A percentile compares a stretch with the other conserved stretches of the same genome.
Evolutionary conservation across 2,797 vertebrate genomes (phyloP).

Genomic region (Muraenolepis orangiensis): DNA sequence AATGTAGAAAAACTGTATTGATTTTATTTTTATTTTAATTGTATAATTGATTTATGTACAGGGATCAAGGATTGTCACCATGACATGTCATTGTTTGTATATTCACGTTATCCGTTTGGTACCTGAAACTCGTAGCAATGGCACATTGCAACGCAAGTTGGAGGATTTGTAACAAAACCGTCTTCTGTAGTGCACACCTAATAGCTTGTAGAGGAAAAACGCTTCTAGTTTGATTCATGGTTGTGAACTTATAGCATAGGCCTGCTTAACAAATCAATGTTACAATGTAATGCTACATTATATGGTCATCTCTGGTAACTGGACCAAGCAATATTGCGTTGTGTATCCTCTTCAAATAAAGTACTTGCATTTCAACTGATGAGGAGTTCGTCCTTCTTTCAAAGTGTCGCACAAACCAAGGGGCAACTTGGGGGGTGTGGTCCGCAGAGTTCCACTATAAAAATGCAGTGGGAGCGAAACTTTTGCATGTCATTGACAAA

Average conservation of each 20-base stretch:
- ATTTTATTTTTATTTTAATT: too few relatives aligned
- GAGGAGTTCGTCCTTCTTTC: neutral
- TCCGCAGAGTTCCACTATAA: constrained; percentile 9
- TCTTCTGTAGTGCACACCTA: neutral
- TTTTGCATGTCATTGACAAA: constrained; percentile 29
- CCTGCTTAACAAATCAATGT: constrained; percentile 11
- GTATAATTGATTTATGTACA: neutral
- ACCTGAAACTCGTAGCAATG: neutral
- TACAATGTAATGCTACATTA: constrained; percentile 32
- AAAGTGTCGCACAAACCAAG: neutral
- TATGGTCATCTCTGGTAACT: neutral
- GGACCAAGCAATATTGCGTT: neutral
- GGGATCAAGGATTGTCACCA: neutral
- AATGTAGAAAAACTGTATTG: too few relatives aligned
- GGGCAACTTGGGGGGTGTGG: constrained; percentile 46
- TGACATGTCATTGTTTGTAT: neutral
- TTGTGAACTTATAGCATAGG: neutral
- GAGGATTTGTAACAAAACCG: neutral
- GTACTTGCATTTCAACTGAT: neutral
- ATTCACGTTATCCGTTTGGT: neutral
- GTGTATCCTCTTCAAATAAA: neutral
- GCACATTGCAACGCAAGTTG: neutral
- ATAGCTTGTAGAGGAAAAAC: neutral
- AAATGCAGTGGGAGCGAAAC: neutral
- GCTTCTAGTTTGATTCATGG: neutral